Conservation (phyloP, 1,140 invertebrate genomes). For the Coptotermes formosanus region DNA sequence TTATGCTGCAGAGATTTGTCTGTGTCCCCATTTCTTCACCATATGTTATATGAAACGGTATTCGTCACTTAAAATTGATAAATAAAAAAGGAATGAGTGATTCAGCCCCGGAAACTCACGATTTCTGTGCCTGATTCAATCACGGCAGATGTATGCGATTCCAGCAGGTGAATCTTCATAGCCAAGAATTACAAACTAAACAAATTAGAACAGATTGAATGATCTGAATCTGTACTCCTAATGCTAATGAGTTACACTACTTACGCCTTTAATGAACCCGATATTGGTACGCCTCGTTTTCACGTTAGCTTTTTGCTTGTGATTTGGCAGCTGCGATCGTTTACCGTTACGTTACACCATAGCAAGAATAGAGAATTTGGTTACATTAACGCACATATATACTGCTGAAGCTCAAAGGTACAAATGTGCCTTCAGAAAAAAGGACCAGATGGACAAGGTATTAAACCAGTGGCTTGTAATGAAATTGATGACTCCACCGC, state of each 20-base stretch:
- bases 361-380: not conserved
- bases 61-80: not conserved
- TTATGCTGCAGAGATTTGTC: not conserved
- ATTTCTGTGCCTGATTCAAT: not conserved
- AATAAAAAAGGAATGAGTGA: not conserved
- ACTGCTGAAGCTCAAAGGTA: not conserved
- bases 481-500: constrained; percentile 5
- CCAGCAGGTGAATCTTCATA: not conserved
- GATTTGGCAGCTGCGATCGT: not conserved
- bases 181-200: not conserved
- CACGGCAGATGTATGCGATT: not conserved
- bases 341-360: not conserved
- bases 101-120: not conserved
- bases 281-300: not conserved
- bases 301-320: constrained; percentile 5
- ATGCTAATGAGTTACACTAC: constrained; percentile 8
- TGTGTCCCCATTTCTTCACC: not conserved
- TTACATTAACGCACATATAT: not conserved
- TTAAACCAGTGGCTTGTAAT: not conserved
- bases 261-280: not conserved
- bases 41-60: not conserved
- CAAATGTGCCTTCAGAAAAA: not conserved
- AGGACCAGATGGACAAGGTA: constrained; percentile 8
- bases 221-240: not conserved
- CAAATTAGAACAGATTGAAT: constrained; percentile 14